Evolutionary conservation across 2,113 vertebrate genomes (phyloP).

Genomic region (Heterochromis multidens): DNA sequence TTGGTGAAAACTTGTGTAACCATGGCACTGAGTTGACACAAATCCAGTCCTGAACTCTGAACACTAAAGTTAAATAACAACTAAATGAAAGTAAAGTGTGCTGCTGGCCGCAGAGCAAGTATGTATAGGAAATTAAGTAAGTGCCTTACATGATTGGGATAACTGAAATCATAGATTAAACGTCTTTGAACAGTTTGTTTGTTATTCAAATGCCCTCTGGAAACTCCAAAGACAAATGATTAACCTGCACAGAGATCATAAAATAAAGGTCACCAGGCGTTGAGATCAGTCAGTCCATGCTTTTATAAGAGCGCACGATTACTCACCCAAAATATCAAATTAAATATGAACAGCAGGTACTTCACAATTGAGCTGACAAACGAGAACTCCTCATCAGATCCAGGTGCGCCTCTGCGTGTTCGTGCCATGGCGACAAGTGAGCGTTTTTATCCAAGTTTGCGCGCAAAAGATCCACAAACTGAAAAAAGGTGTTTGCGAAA

Average conservation of each 20-base stretch:
- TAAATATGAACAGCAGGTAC: slow-evolving; percentile 90
- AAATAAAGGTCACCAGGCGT: not conserved
- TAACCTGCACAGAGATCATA: not conserved
- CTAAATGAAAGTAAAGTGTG: not conserved
- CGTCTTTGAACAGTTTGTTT: not conserved
- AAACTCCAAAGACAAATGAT: not conserved
- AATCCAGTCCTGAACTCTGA: not conserved
- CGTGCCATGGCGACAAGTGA: slow-evolving; percentile 67
- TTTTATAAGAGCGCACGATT: not conserved
- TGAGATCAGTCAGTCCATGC: not conserved
- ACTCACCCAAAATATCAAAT: slow-evolving; percentile 94
- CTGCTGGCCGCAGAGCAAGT: not conserved
- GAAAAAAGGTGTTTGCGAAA: not conserved
- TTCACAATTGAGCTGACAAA: slow-evolving; percentile 87
- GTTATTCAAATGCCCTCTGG: not conserved
- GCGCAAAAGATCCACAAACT: not conserved
- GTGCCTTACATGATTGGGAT: not conserved
- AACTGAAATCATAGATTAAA: not conserved
- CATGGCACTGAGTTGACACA: not conserved
- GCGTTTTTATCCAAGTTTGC: not conserved
- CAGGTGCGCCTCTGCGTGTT: slow-evolving; percentile 49
- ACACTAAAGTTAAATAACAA: slow-evolving; percentile 23
- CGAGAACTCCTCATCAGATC: slow-evolving; percentile 74
- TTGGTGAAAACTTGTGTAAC: not conserved
- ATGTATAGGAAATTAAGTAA: not conserved